Evolutionary conservation across 2,797 vertebrate species (phyloP), one percentile per base, ranked within the genome.

Genomic region (Buphagus erythrorhynchus): DNA sequence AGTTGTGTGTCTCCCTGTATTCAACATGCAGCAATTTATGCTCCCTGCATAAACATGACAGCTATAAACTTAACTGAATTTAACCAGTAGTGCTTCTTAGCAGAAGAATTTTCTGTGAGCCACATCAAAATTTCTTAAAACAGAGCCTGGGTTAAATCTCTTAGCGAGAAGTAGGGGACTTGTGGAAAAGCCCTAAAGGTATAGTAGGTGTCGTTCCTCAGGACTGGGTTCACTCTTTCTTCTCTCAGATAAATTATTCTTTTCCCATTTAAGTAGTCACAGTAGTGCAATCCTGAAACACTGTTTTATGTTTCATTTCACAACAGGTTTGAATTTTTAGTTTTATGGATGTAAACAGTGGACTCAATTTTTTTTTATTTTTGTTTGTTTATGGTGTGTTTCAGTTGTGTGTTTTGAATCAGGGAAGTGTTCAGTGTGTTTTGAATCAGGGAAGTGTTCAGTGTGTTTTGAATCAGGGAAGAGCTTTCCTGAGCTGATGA

Each of bases 1-100:
- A 68, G 13, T 11, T 43, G 5, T 0, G 0, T 11, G 6, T 11
- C 12, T 33, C 25, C 18, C 48, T 58, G 5, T n/a, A 40, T 38
- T 48, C 22, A 4, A 46, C 51, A 9, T 17, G 3, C 5, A 22
- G 40, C 25, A 71, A 11, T 1, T 0, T 9, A 26, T 33, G 5
- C 11, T 28, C 26, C 16, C 31, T 81, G 31, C 3, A 0, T 46
- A 4, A 8, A 20, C 24, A 31, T 17, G 17, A 16, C 28, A 20
- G 4, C 35, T 45, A 10, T 14, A 68, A 88, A 61, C 6, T 21
- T 63, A 17, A 26, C 26, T 83, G 18, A 29, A 31, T 74, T 58
- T 66, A 57, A 43, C n/a, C 40, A 10, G 29, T 58, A 38, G 17
- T 35, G 29, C 20, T 84, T 16, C 63, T 58, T 49, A 58, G 43